These are phyloP conservation scores for Oxyruncus cristatus DNA, from an alignment of 2,113 vertebrate species.

Conservation along the genomic window DNA sequence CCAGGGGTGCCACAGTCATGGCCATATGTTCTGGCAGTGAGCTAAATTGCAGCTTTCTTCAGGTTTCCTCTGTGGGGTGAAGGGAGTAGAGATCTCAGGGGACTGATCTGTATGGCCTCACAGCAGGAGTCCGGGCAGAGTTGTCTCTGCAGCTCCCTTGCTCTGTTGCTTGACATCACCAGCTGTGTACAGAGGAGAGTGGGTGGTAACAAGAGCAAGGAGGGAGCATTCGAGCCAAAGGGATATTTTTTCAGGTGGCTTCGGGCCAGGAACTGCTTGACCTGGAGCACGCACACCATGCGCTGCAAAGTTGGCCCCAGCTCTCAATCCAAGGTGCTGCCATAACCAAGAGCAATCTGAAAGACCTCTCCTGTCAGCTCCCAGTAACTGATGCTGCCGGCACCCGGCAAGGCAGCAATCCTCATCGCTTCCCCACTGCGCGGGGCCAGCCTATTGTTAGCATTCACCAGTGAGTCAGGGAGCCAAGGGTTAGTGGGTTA, in stretches of 20 bases:
- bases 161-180: neutral
- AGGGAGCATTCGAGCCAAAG: neutral
- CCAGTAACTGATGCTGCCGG: neutral
- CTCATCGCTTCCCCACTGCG: neutral
- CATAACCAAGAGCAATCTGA: neutral
- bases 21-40: neutral
- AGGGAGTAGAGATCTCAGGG: neutral
- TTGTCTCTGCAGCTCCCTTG: neutral
- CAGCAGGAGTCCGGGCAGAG: neutral
- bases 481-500: conserved; percentile 5
- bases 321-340: neutral
- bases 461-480: neutral
- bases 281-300: fast-evolving
- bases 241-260: neutral
- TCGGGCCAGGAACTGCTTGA: neutral
- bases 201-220: neutral
- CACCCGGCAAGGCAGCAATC: neutral
- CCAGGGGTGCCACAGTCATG: fast-evolving
- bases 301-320: neutral
- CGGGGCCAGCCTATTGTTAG: neutral
- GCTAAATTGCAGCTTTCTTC: neutral
- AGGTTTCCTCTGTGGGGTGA: neutral
- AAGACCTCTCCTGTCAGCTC: neutral
- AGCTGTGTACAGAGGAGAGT: neutral
- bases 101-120: neutral